Conservation (phyloP, 2,888 invertebrate genomes). For the Gari tellinella region DNA sequence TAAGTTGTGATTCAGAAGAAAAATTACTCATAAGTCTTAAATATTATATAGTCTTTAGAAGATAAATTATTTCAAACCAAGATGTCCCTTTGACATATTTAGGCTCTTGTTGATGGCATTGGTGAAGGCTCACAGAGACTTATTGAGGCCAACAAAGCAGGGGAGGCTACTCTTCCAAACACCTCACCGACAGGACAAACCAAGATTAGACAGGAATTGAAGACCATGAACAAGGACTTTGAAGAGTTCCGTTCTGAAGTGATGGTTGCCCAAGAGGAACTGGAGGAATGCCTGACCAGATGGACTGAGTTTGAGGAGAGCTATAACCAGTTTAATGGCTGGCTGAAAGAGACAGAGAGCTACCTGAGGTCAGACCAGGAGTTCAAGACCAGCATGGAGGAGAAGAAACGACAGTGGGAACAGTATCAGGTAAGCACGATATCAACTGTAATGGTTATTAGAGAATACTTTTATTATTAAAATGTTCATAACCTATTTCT, state of each 20-base stretch:
- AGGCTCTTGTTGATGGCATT: slow-evolving; percentile 72
- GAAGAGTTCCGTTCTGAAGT: slow-evolving; percentile 76
- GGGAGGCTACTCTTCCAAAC: slow-evolving; percentile 76
- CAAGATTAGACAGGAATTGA: slow-evolving; percentile 79
- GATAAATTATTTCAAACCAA: too few species aligned
- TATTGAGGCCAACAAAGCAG: slow-evolving; percentile 73
- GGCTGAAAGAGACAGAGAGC: slow-evolving; percentile 94
- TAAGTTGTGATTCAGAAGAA: too few species aligned
- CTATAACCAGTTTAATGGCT: slow-evolving; percentile 91
- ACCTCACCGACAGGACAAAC: slow-evolving; percentile 81
- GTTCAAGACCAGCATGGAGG: slow-evolving; percentile 93
- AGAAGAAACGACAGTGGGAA: slow-evolving; percentile 95
- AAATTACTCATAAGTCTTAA: too few species aligned
- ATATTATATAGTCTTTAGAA: too few species aligned
- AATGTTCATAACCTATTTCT: too few species aligned
- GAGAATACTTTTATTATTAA: too few species aligned
- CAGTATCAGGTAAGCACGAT: slow-evolving; percentile 91
- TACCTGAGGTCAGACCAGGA: slow-evolving; percentile 92
- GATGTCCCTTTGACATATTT: too few species aligned
- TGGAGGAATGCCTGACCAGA: slow-evolving; percentile 92
- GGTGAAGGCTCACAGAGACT: slow-evolving; percentile 77
- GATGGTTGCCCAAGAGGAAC: slow-evolving; percentile 76
- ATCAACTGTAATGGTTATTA: too few species aligned
- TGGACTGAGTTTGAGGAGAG: slow-evolving; percentile 96
- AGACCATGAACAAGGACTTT: slow-evolving; percentile 77